A percentile compares a stretch with the other conserved stretches of the same genome.
Conservation (phyloP, 2,113 vertebrate genomes). For the Taxidea taxus region DNA sequence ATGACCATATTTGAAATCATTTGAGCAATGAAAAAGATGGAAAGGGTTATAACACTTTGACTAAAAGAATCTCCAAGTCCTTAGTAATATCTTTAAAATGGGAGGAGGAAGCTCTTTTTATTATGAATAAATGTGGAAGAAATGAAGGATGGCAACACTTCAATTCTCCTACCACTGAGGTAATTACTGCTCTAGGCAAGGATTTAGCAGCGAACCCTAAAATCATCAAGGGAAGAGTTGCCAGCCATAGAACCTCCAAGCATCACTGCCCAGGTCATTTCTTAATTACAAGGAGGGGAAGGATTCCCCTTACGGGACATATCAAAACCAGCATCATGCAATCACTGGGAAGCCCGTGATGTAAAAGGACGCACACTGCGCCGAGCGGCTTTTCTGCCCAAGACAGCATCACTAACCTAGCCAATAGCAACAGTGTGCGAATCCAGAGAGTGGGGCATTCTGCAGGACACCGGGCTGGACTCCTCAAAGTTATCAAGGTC, state of each 20-base stretch:
- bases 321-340: not conserved
- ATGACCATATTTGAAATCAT: too few species aligned
- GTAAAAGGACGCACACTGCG: not conserved
- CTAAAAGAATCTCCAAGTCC: not conserved
- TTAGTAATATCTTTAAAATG: not conserved
- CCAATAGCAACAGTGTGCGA: not conserved
- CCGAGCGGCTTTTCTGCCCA: not conserved
- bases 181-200: not conserved
- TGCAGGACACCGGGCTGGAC: not conserved
- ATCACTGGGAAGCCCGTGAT: not conserved
- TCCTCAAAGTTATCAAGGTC: not conserved
- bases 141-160: not conserved
- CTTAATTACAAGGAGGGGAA: not conserved
- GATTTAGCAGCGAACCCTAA: not conserved
- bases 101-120: not conserved
- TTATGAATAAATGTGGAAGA: not conserved
- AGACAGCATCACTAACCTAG: not conserved
- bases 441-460: not conserved
- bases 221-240: not conserved
- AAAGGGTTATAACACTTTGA: not conserved
- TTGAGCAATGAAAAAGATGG: not conserved
- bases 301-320: not conserved
- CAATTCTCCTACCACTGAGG: not conserved
- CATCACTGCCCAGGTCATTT: not conserved
- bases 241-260: not conserved